phyloP scores from a whole-genome alignment of 2,113 vertebrate species.

The Heliornis fulica region DNA sequence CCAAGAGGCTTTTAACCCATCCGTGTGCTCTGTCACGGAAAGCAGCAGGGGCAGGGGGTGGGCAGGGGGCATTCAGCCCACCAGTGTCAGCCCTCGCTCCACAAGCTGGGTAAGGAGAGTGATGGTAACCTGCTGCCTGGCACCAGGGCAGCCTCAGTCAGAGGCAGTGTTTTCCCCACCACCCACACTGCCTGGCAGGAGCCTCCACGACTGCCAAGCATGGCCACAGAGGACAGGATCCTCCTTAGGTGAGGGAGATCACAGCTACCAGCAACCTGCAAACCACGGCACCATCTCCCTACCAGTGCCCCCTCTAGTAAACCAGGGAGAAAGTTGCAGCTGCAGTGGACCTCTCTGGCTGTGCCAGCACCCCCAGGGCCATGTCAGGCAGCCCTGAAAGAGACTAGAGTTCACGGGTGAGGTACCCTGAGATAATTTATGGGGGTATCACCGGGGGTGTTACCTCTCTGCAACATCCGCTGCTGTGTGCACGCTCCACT shows the following conservation, averaged over 20 bases:
- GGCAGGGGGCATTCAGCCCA: background rate
- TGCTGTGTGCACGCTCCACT: background rate
- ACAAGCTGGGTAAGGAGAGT: rapidly evolving
- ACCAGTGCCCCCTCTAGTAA: background rate
- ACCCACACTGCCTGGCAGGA: background rate
- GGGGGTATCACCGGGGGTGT: no score
- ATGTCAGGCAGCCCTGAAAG: background rate
- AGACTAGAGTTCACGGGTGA: background rate
- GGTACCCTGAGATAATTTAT: rapidly evolving
- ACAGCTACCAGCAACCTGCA: background rate
- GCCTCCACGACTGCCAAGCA: background rate
- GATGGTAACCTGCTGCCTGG: rapidly evolving
- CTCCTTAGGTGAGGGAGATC: background rate
- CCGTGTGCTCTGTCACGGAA: background rate
- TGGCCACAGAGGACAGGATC: background rate
- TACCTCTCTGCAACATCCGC: rapidly evolving
- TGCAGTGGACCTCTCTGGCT: background rate
- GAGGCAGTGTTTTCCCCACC: background rate
- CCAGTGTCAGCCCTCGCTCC: background rate
- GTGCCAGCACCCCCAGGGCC: background rate
- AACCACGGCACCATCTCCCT: background rate
- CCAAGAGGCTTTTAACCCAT: background rate
- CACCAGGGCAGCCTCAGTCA: background rate
- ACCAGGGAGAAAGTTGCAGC: background rate
- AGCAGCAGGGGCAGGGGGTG: background rate